These are phyloP conservation scores for Acanthaster planci DNA, from an alignment of 35 echinoderm and acorn worm species.

Conservation along the genomic window DNA sequence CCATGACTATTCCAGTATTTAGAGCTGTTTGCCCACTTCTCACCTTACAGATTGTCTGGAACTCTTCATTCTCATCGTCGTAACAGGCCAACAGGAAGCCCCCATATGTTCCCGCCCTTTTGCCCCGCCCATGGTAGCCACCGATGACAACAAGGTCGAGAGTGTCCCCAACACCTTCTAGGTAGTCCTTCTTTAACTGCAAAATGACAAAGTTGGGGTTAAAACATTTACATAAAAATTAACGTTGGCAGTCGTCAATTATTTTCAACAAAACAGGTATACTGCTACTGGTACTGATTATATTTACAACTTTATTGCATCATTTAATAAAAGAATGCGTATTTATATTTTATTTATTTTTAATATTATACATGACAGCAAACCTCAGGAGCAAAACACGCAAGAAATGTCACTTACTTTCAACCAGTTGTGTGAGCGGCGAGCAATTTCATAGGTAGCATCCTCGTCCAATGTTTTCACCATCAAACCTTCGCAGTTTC, in stretches of 20 bases:
- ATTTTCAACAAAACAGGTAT: too few species aligned
- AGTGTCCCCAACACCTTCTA: conserved; percentile 89
- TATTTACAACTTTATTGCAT: too few species aligned
- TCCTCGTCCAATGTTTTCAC: conserved; percentile 94
- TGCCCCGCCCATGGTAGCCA: conserved; percentile 90
- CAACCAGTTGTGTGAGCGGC: conserved; percentile 89
- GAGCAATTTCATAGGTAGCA: conserved; percentile 91
- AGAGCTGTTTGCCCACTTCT: neutral
- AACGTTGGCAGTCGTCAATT: too few species aligned
- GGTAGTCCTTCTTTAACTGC: conserved; percentile 92
- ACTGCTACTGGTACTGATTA: too few species aligned
- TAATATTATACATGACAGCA: too few species aligned
- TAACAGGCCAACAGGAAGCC: conserved; percentile 90
- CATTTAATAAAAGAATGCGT: too few species aligned
- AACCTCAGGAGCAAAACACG: too few species aligned
- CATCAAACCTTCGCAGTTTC: conserved; percentile 98
- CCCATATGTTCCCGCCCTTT: conserved; percentile 79
- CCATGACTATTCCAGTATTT: too few species aligned
- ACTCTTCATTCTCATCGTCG: conserved; percentile 96
- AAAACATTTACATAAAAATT: too few species aligned
- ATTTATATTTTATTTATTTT: too few species aligned
- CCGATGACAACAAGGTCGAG: conserved; percentile 85
- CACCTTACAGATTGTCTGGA: conserved; percentile 96
- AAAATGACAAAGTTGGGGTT: conserved; percentile 8
- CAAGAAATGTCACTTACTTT: conserved; percentile 61